Conservation (phyloP, 2,797 vertebrate species). For the Phataginus tetradactyla region DNA sequence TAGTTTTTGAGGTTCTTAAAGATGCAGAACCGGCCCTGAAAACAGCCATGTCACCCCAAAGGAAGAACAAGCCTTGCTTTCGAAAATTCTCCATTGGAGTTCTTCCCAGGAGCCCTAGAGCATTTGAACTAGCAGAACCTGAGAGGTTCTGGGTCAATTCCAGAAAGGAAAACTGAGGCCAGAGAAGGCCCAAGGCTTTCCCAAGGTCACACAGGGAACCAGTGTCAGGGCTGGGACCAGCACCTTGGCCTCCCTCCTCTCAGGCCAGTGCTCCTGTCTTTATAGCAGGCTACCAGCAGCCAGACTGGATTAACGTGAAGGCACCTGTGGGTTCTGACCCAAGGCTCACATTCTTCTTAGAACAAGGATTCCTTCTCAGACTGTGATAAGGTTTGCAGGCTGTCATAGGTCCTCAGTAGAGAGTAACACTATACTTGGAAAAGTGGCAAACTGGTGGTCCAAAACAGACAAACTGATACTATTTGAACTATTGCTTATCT, state of each 20-base stretch:
- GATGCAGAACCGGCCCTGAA: not conserved
- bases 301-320: not conserved
- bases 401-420: not conserved
- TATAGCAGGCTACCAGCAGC: not conserved
- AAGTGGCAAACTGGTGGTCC: not conserved
- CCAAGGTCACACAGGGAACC: not conserved
- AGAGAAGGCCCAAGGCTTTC: not conserved
- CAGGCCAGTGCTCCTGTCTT: not conserved
- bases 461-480: not conserved
- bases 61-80: not conserved
- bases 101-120: not conserved
- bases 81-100: not conserved
- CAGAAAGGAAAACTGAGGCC: constrained; percentile 11
- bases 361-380: not conserved
- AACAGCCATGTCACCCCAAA: not conserved
- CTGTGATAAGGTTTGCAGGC: not conserved
- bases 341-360: not conserved
- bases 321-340: not conserved
- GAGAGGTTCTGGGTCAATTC: not conserved
- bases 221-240: not conserved
- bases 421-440: not conserved
- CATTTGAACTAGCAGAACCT: not conserved
- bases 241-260: not conserved
- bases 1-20: not conserved
- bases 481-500: too few relatives aligned